Evolutionary conservation across 2,888 invertebrate genomes (phyloP).

Genomic region (Reticulitermes lucifugus): DNA sequence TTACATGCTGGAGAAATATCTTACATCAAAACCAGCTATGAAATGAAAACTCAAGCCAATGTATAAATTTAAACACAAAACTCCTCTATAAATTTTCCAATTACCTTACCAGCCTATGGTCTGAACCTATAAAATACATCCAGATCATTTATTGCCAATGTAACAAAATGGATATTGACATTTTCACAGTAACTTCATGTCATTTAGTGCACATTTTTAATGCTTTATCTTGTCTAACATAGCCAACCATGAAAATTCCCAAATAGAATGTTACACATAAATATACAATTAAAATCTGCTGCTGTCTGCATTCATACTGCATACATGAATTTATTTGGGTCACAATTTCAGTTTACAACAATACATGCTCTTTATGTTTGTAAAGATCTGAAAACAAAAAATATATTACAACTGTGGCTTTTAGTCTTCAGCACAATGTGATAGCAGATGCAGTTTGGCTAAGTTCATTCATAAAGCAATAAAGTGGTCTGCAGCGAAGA

Average conservation of each 20-base stretch:
- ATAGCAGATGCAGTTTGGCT: conserved; percentile 23
- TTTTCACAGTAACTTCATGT: not conserved
- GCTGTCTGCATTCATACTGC: conserved; percentile 43
- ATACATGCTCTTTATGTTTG: not conserved
- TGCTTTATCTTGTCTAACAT: not conserved
- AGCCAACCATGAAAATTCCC: conserved; percentile 19
- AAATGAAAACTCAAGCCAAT: not conserved
- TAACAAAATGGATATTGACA: conserved; percentile 23
- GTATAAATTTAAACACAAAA: not conserved
- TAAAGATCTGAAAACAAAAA: not conserved
- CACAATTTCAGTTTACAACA: conserved; percentile 38
- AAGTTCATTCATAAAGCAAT: conserved; percentile 26
- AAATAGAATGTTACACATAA: not conserved
- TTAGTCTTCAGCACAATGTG: conserved; percentile 22
- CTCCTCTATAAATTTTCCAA: not conserved
- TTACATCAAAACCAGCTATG: not conserved
- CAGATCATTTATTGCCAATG: conserved; percentile 29
- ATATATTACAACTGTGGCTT: conserved; percentile 4
- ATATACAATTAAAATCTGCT: conserved; percentile 27
- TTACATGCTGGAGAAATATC: not conserved
- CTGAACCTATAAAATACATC: not conserved
- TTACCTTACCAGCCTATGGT: not conserved
- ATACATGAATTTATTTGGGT: conserved; percentile 49
- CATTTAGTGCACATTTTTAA: conserved; percentile 7
- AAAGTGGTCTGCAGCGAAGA: conserved; percentile 29